Percentiles rank a stretch among this genome's conserved stretches.
phyloP scores from a whole-genome alignment of 2,113 vertebrate species.

The Clarias batrachus region DNA sequence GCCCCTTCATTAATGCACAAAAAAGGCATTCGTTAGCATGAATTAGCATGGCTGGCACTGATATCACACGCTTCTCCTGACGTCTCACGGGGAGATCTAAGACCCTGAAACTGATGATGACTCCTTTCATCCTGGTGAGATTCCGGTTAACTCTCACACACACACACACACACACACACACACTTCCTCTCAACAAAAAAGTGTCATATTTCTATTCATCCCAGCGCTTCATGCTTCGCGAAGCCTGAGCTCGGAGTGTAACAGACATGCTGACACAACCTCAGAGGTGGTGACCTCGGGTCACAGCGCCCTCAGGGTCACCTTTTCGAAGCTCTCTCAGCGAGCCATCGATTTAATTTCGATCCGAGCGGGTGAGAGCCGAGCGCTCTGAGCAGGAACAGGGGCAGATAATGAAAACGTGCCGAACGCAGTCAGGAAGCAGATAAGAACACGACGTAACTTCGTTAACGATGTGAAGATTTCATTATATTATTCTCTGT shows the following conservation, averaged over 20 bases:
- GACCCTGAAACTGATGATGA: slow-evolving; percentile 45
- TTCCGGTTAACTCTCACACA: slow-evolving; percentile 28
- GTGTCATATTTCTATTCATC: slow-evolving; percentile 21
- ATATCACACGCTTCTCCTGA: slow-evolving; percentile 32
- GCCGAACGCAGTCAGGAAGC: neutral
- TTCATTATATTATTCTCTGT: neutral
- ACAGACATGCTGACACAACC: slow-evolving; percentile 41
- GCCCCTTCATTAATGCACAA: neutral
- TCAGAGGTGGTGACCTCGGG: slow-evolving; percentile 28
- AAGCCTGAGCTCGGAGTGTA: neutral
- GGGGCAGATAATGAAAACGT: slow-evolving; percentile 58
- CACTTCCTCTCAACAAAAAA: slow-evolving; percentile 37
- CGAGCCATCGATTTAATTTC: slow-evolving; percentile 39
- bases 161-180: slow-evolving; percentile 20
- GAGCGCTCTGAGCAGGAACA: slow-evolving; percentile 2
- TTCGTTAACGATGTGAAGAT: neutral
- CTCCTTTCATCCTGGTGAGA: slow-evolving; percentile 46
- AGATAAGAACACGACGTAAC: neutral
- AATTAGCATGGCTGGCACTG: slow-evolving; percentile 43
- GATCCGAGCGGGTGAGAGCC: neutral
- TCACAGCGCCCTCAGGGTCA: slow-evolving; percentile 31
- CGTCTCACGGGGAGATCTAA: slow-evolving; percentile 44
- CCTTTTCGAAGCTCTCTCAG: slow-evolving; percentile 18
- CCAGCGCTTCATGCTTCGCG: neutral
- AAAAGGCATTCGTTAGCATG: slow-evolving; percentile 48